Conservation (phyloP, 1,140 invertebrate species). For the Meteorus sp. region DNA sequence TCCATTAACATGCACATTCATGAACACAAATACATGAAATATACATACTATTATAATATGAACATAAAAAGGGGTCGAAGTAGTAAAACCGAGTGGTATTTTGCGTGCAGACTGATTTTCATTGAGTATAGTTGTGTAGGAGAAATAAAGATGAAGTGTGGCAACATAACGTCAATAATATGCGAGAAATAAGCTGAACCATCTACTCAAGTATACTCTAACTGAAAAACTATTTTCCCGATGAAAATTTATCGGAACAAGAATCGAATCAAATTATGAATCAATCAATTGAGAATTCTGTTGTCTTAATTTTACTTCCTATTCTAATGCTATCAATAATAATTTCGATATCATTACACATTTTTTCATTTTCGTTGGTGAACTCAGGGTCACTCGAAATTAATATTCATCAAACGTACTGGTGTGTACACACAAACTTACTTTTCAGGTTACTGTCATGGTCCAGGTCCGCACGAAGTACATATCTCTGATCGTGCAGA, state of each 20-base stretch:
- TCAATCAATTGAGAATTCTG: no score
- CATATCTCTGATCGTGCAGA: slow-evolving; percentile 46
- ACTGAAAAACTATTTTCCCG: no score
- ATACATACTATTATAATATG: slow-evolving; percentile 1
- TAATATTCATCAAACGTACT: slow-evolving; percentile 30
- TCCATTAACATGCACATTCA: neutral
- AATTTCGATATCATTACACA: no score
- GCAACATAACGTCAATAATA: neutral
- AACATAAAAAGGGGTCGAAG: no score
- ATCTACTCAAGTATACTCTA: no score
- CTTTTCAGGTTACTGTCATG: slow-evolving; percentile 32
- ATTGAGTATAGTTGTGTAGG: neutral
- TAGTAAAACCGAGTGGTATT: slow-evolving; percentile 10
- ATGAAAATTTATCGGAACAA: no score
- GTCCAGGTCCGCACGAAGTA: slow-evolving; percentile 39
- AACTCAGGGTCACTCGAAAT: slow-evolving; percentile 33
- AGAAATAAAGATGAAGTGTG: slow-evolving; percentile 3
- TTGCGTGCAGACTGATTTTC: slow-evolving; percentile 19
- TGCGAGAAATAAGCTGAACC: slow-evolving; percentile 9
- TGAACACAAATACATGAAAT: no score
- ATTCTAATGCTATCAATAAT: no score
- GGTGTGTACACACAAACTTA: no score
- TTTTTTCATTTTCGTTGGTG: no score
- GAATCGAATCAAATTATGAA: no score
- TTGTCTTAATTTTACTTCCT: no score